Evolutionary conservation across 2,797 vertebrate genomes (phyloP), one percentile per base, ranked within the genome.

Genomic region (Clangula hyemalis): DNA sequence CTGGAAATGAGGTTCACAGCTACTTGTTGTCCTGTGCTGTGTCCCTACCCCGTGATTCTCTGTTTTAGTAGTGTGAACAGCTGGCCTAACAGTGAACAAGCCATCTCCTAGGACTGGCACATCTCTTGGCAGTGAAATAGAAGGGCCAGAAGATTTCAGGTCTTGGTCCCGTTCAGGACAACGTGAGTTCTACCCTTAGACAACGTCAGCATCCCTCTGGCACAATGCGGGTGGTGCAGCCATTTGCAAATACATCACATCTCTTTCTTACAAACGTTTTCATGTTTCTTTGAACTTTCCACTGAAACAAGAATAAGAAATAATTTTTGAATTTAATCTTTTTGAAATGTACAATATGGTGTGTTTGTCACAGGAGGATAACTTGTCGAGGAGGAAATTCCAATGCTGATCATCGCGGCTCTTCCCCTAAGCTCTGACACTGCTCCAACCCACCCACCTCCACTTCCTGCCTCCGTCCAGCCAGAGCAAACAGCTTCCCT

Each of bases 101-200:
- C 13, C 20, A 2, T 0, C 17, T 54, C 4, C 69, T 39, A 58
- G 34, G 4, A 69, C 72, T 90, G 51, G n/a, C 13, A 7, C 0
- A 0, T 53, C 61, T 36, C 41, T 39, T 70, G 68, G 36, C 28
- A 49, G 34, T 10, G 75, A 36, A 76, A 51, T 0, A 18, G 30
- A 60, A 82, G 30, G 38, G 56, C 2, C 9, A 43, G 41, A 73
- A 85, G 11, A 5, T 70, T 79, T 74, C 17, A 32, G 43, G 24
- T 22, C 18, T 10, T 66, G 54, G 14, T 36, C 34, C 22, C 10
- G 11, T 36, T 24, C 22, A 36, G 22, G 34, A 60, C 21, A 36
- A 36, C 7, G 22, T 4, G 58, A 36, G 24, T 60, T 60, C 6
- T 60, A 18, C 34, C 34, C 9, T 60, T 21, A 15, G 2, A 4